Conservation (phyloP, 2,888 invertebrate species). For the Agriotes lineatus region DNA sequence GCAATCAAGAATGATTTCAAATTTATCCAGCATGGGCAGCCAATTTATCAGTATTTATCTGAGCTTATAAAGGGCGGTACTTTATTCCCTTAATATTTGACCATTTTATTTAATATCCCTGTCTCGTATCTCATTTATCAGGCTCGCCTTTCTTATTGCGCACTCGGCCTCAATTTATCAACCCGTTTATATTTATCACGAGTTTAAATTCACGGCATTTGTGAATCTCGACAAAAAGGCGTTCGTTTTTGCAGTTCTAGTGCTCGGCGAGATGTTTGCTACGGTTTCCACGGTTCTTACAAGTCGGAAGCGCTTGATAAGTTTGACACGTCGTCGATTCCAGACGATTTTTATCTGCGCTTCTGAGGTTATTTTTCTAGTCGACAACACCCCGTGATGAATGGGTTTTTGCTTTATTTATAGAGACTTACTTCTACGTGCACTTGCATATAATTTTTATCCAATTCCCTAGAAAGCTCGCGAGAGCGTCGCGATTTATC, state of each 20-base stretch:
- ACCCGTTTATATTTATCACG: slow-evolving; percentile 21
- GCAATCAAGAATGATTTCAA: slow-evolving; percentile 29
- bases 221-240: slow-evolving; percentile 24
- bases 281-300: neutral
- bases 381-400: neutral
- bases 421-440: neutral
- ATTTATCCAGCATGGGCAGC: slow-evolving; percentile 27
- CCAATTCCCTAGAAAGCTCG: neutral
- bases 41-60: slow-evolving; percentile 44
- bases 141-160: slow-evolving; percentile 37
- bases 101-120: slow-evolving; percentile 44
- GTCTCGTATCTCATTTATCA: slow-evolving; percentile 44
- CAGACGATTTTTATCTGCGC: neutral
- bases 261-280: slow-evolving; percentile 9
- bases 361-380: neutral
- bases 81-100: slow-evolving; percentile 41
- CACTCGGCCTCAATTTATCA: slow-evolving; percentile 39
- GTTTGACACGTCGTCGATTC: slow-evolving; percentile 2
- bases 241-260: slow-evolving; percentile 14
- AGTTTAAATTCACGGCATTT: slow-evolving; percentile 29
- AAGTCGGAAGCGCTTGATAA: neutral
- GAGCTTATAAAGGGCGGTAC: slow-evolving; percentile 33
- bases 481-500: neutral
- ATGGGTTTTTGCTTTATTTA: neutral
- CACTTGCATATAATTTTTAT: neutral